These are phyloP conservation scores for Anas platyrhynchos DNA, from an alignment of 2,113 vertebrate genomes.

Conservation along the genomic window DNA sequence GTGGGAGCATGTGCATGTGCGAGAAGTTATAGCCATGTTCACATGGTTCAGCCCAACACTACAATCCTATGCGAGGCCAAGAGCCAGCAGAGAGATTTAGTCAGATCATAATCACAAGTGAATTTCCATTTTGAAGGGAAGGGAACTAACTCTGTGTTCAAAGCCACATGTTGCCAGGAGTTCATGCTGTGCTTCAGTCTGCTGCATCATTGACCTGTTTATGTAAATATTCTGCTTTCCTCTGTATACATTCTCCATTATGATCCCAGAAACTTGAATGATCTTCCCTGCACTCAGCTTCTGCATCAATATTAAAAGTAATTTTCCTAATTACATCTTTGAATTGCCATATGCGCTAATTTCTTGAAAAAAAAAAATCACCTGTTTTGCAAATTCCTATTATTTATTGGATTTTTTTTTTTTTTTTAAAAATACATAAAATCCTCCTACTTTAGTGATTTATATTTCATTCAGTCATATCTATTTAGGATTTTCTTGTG, in stretches of 20 bases:
- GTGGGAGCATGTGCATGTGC: rapidly evolving
- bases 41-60: rapidly evolving
- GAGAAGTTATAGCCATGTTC: rapidly evolving
- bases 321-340: conserved; percentile 17
- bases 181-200: neutral
- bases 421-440: neutral
- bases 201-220: neutral
- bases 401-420: neutral
- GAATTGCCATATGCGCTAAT: neutral
- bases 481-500: neutral
- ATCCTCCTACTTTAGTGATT: neutral
- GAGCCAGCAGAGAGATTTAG: neutral
- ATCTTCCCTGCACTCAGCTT: neutral
- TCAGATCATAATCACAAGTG: neutral
- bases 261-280: neutral
- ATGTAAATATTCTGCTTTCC: neutral
- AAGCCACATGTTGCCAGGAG: neutral
- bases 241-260: neutral
- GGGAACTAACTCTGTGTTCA: rapidly evolving
- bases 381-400: neutral
- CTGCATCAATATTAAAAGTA: neutral
- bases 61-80: neutral
- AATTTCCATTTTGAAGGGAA: neutral
- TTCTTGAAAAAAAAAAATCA: neutral
- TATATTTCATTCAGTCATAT: neutral